A percentile compares a stretch with the other conserved stretches of the same genome.
phyloP scores from a whole-genome alignment of 1,140 invertebrate genomes.

The Chrysoperla carnea region DNA sequence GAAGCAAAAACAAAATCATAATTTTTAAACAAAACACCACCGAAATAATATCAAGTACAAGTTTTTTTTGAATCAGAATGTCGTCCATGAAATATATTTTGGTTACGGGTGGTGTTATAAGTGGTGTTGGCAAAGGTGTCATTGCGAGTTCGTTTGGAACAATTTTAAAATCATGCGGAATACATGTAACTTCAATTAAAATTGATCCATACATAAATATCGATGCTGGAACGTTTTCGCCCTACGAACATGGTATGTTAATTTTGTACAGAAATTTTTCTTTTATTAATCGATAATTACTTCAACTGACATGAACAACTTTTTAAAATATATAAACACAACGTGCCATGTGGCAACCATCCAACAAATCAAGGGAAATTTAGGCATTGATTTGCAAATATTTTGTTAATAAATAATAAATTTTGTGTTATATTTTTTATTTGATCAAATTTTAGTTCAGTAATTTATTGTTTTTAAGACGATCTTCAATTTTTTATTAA shows the following conservation, averaged over 20 bases:
- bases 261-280: not conserved
- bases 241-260: conserved; percentile 88
- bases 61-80: conserved; percentile 1
- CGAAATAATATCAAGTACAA: too few relatives aligned
- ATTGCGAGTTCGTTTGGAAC: conserved; percentile 93
- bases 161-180: conserved; percentile 80
- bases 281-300: not conserved
- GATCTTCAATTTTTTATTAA: too few relatives aligned
- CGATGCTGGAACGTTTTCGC: conserved; percentile 96
- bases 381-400: too few relatives aligned
- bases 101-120: conserved; percentile 95
- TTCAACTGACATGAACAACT: not conserved
- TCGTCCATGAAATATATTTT: conserved; percentile 85
- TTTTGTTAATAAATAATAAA: too few relatives aligned
- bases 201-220: conserved; percentile 99
- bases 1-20: too few relatives aligned
- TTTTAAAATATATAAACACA: not conserved
- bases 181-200: conserved; percentile 92
- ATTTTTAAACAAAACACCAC: too few relatives aligned
- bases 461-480: too few relatives aligned
- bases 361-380: not conserved
- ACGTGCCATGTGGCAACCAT: not conserved
- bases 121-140: conserved; percentile 95
- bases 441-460: too few relatives aligned
- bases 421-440: too few relatives aligned